A percentile compares a stretch with the other conserved stretches of the same genome.
phyloP scores from a whole-genome alignment of 2,113 vertebrate species.

The Cynoglossus semilaevis region DNA sequence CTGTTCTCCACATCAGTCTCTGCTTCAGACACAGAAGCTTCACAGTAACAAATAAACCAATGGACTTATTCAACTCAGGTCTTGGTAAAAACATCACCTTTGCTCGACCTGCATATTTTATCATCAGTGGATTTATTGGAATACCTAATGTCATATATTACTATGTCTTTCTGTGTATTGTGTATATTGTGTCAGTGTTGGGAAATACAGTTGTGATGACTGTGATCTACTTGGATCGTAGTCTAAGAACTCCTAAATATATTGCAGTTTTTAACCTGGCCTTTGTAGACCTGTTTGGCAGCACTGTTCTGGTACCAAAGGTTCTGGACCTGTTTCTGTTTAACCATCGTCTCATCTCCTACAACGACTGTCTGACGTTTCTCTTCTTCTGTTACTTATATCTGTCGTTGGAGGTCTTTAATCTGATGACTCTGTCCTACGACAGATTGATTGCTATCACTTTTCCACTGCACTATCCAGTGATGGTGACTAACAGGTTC shows the following conservation, averaged over 20 bases:
- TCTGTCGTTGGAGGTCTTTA: conserved; percentile 63
- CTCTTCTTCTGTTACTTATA: conserved; percentile 66
- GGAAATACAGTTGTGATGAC: conserved; percentile 56
- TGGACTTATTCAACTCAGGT: conserved; percentile 41
- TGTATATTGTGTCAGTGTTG: conserved; percentile 60
- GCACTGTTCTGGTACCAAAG: conserved; percentile 65
- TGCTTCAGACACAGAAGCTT: background rate
- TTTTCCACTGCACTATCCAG: conserved; percentile 58
- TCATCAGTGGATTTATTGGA: conserved; percentile 59
- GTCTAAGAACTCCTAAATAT: conserved; percentile 67
- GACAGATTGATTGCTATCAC: conserved; percentile 71
- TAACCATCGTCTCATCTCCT: conserved; percentile 49
- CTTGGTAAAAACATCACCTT: conserved; percentile 50
- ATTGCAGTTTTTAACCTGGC: conserved; percentile 68
- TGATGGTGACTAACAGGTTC: conserved; percentile 47
- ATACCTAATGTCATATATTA: conserved; percentile 57
- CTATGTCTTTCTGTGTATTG: conserved; percentile 60
- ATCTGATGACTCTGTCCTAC: conserved; percentile 63
- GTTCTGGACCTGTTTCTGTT: conserved; percentile 66
- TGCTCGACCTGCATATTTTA: conserved; percentile 60
- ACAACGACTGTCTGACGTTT: conserved; percentile 56
- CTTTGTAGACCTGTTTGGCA: conserved; percentile 63
- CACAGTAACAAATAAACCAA: background rate
- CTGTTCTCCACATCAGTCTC: background rate
- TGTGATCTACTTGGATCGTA: conserved; percentile 51